Conservation (phyloP, 2,888 invertebrate species). For the Lobophora halterata region DNA sequence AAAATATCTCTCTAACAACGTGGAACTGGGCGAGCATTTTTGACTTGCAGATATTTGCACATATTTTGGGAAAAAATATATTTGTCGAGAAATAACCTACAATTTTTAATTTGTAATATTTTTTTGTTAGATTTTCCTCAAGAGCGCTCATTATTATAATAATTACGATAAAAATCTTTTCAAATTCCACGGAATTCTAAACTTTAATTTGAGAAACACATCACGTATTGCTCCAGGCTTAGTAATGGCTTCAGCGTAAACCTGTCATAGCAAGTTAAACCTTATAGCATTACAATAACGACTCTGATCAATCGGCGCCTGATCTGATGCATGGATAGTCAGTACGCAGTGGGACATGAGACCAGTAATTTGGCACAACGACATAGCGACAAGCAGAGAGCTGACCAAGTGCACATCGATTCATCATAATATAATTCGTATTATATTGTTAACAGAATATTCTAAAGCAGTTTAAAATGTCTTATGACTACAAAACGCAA, state of each 20-base stretch:
- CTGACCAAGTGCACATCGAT: background rate
- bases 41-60: too few relatives aligned
- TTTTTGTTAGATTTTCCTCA: conserved; percentile 9
- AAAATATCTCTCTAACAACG: too few relatives aligned
- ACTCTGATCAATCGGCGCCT: too few relatives aligned
- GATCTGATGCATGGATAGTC: conserved; percentile 10
- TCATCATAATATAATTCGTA: too few relatives aligned
- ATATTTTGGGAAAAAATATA: too few relatives aligned
- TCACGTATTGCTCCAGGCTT: conserved; percentile 24
- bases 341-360: conserved; percentile 15
- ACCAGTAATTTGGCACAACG: conserved; percentile 44
- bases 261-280: conserved; percentile 3
- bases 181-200: conserved; percentile 21
- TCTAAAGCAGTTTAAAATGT: too few relatives aligned
- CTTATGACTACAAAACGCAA: too few relatives aligned
- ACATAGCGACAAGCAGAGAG: conserved; percentile 1
- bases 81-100: too few relatives aligned
- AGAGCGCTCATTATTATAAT: conserved; percentile 1
- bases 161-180: conserved; percentile 24
- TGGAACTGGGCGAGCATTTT: too few relatives aligned
- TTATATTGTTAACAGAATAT: too few relatives aligned
- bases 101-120: too few relatives aligned
- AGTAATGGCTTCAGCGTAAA: conserved; percentile 6
- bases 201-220: conserved; percentile 22
- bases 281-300: conserved; percentile 1